Conservation (phyloP, 2,888 invertebrate species). For the Mesoligia furuncula region DNA sequence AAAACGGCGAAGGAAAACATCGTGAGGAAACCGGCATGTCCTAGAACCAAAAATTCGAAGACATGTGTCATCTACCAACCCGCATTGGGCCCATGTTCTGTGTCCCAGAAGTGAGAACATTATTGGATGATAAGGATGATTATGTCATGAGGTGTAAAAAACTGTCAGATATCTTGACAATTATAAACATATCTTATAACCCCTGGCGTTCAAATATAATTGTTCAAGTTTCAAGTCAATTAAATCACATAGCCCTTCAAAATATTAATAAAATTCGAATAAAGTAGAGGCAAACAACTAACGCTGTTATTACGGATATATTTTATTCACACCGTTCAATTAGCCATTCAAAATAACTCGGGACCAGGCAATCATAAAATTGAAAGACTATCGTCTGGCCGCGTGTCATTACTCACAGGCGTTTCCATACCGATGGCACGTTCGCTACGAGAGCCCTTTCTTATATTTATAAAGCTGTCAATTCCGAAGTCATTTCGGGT, state of each 20-base stretch:
- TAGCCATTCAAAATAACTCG: constrained; percentile 51
- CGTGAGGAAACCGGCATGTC: background rate
- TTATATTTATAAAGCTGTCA: constrained; percentile 87
- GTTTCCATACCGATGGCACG: constrained; percentile 74
- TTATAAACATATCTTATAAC: background rate
- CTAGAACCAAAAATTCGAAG: background rate
- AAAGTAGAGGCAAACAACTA: constrained; percentile 51
- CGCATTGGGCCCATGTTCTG: background rate
- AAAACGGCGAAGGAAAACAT: background rate
- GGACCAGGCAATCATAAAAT: constrained; percentile 70
- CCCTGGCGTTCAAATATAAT: background rate
- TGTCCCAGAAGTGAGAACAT: background rate
- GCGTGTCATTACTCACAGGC: constrained; percentile 74
- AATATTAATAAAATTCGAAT: constrained; percentile 50
- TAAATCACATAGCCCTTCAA: background rate
- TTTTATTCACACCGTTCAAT: constrained; percentile 61
- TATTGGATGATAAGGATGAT: too few relatives aligned
- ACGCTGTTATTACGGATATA: constrained; percentile 36
- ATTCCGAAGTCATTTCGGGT: constrained; percentile 81
- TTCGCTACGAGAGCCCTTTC: constrained; percentile 68
- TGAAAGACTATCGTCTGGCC: constrained; percentile 64
- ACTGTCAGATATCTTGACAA: background rate
- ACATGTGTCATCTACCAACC: background rate
- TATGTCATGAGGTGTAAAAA: background rate
- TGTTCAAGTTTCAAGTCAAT: constrained; percentile 15